Conservation (phyloP, 2,888 invertebrate genomes). For the Lasioglossum vierecki region DNA sequence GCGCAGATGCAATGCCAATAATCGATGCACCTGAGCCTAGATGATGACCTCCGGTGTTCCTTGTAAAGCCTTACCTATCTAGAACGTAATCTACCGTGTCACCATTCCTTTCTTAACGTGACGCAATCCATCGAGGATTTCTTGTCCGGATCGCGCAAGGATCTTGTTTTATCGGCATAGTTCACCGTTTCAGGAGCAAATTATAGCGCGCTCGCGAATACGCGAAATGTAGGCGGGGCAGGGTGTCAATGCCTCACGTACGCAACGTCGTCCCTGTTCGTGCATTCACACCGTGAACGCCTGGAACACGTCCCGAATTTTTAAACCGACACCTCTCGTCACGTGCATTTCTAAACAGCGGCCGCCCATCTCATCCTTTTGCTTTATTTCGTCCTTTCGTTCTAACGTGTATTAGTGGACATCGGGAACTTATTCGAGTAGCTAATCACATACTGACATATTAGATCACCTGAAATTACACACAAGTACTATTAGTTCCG, state of each 20-base stretch:
- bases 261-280: conserved; percentile 58
- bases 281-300: conserved; percentile 73
- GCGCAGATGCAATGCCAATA: neutral
- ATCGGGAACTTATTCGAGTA: no score
- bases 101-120: conserved; percentile 39
- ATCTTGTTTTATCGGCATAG: conserved; percentile 43
- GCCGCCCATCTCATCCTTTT: conserved; percentile 52
- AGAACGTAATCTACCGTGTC: conserved; percentile 48
- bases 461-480: neutral
- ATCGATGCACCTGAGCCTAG: conserved; percentile 28
- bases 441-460: neutral
- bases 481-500: no score
- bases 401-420: no score
- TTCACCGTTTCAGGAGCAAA: conserved; percentile 51
- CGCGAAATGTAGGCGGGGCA: conserved; percentile 20
- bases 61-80: conserved; percentile 41
- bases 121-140: conserved; percentile 51
- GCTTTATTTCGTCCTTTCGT: conserved; percentile 19
- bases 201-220: conserved; percentile 19
- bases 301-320: conserved; percentile 79
- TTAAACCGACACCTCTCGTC: conserved; percentile 78
- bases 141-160: conserved; percentile 38
- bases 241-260: conserved; percentile 59
- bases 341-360: conserved; percentile 76
- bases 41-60: conserved; percentile 31